phyloP scores from a whole-genome alignment of 2,113 vertebrate genomes.

The Gorsachius goisagi region DNA sequence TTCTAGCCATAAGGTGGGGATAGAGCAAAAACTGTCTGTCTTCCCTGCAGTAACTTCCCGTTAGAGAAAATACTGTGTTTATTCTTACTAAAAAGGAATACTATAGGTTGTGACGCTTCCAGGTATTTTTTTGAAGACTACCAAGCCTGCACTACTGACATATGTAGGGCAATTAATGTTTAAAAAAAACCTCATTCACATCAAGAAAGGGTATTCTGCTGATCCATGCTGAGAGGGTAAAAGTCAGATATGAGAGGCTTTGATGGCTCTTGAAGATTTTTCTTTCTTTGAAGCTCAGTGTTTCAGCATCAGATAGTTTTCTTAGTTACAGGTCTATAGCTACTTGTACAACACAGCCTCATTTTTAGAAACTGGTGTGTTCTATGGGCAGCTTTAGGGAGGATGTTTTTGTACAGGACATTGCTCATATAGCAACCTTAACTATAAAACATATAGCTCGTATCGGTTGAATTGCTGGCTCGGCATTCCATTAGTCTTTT shows the following conservation, averaged over 20 bases:
- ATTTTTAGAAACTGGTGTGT: background rate
- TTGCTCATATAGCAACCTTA: background rate
- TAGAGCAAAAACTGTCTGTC: constrained; percentile 49
- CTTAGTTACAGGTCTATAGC: background rate
- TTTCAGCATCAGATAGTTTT: background rate
- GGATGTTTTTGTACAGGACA: background rate
- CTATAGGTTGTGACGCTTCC: background rate
- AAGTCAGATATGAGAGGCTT: background rate
- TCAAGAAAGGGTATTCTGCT: background rate
- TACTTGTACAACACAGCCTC: background rate
- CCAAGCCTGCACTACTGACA: background rate
- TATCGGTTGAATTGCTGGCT: background rate
- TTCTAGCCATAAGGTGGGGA: constrained; percentile 65
- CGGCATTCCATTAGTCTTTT: background rate
- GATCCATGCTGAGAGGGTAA: background rate
- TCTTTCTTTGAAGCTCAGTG: background rate
- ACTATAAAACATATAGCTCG: background rate
- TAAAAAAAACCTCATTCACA: background rate
- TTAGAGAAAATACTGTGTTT: background rate
- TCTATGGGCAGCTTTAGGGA: background rate
- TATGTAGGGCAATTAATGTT: background rate
- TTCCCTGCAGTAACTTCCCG: background rate
- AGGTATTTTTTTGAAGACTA: background rate
- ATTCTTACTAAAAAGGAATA: background rate
- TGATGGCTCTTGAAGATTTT: background rate